A percentile compares a stretch with the other conserved stretches of the same genome.
These are phyloP conservation scores for Actinemys pallida DNA, from an alignment of 2,113 vertebrate genomes.

Conservation along the genomic window DNA sequence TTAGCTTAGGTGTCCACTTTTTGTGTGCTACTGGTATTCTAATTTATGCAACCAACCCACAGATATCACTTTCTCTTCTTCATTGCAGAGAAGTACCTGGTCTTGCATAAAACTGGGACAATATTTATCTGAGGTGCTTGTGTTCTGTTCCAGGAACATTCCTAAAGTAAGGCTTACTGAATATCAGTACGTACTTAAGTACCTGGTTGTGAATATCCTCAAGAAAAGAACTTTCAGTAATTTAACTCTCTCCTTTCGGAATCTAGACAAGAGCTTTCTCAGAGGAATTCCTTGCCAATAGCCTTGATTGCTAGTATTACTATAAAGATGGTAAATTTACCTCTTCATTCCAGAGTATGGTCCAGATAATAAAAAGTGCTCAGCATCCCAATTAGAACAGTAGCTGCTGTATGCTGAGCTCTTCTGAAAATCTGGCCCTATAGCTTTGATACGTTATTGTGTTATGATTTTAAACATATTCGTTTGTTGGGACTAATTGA, in stretches of 20 bases:
- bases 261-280: neutral
- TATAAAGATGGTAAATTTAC: neutral
- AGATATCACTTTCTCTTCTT: neutral
- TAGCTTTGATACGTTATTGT: neutral
- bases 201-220: neutral
- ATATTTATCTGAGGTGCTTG: neutral
- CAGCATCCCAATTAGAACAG: neutral
- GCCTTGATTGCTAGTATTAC: neutral
- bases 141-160: neutral
- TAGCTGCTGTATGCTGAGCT: neutral
- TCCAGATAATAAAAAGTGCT: neutral
- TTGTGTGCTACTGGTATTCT: neutral
- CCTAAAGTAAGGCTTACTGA: neutral
- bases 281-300: neutral
- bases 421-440: neutral
- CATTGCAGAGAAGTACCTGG: neutral
- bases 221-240: neutral
- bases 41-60: neutral
- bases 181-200: neutral
- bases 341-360: neutral
- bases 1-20: neutral
- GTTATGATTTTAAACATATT: neutral
- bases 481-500: conserved; percentile 15
- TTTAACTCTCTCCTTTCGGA: neutral
- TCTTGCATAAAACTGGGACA: neutral